These are phyloP conservation scores for Xanthorhoe designata DNA, from an alignment of 2,888 invertebrate species.

Conservation along the genomic window DNA sequence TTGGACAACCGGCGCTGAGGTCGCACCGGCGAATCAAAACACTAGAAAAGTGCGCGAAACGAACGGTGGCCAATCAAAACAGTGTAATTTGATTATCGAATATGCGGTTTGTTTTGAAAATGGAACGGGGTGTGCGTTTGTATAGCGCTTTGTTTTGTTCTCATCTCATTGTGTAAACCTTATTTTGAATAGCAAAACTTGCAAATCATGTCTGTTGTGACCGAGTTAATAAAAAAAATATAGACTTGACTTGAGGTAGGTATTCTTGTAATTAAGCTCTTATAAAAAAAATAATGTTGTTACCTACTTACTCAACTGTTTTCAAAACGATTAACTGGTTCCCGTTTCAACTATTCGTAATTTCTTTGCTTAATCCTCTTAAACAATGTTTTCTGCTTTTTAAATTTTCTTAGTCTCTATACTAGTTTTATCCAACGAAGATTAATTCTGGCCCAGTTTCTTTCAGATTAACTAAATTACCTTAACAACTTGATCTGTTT, in stretches of 20 bases:
- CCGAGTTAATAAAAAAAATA: too few species aligned
- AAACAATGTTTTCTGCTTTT: too few species aligned
- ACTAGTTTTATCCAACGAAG: background rate
- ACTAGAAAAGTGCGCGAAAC: constrained; percentile 67
- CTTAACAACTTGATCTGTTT: background rate
- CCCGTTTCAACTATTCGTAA: too few species aligned
- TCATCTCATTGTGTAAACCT: background rate
- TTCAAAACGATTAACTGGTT: too few species aligned
- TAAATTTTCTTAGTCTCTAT: background rate
- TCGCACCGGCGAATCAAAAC: constrained; percentile 75
- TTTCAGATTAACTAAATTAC: background rate
- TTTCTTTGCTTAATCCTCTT: too few species aligned
- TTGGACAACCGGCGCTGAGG: constrained; percentile 75
- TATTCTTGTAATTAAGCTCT: too few species aligned
- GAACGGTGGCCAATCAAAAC: constrained; percentile 78
- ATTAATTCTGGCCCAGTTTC: background rate
- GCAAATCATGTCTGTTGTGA: too few species aligned
- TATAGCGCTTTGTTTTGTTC: constrained; percentile 12
- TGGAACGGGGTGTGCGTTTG: constrained; percentile 48
- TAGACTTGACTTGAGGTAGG: too few species aligned
- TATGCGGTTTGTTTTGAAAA: constrained; percentile 67
- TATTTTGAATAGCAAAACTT: too few species aligned
- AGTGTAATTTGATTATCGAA: constrained; percentile 74
- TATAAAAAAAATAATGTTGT: too few species aligned
- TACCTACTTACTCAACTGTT: too few species aligned